Evolutionary conservation across 2,888 invertebrate species (phyloP).

Genomic region (Phanerotoma sp.): DNA sequence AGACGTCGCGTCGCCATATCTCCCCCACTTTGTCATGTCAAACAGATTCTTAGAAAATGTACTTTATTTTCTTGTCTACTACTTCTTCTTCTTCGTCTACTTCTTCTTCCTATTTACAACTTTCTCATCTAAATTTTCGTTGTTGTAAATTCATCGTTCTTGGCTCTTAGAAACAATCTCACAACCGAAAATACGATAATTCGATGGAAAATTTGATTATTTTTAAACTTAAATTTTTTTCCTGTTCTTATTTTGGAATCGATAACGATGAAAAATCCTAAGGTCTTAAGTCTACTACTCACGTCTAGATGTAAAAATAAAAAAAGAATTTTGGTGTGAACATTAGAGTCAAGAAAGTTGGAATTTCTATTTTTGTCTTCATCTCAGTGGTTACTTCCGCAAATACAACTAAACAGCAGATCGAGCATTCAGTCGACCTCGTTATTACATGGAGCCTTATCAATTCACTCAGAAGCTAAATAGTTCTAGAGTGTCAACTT

Average conservation of each 20-base stretch:
- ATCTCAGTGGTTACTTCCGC: constrained; percentile 11
- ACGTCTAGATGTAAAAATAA: too few relatives aligned
- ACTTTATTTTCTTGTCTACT: constrained; percentile 32
- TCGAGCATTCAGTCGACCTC: neutral
- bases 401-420: constrained; percentile 1
- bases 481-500: too few relatives aligned
- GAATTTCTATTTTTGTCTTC: constrained; percentile 14
- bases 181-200: neutral
- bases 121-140: constrained; percentile 6
- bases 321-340: constrained; percentile 4
- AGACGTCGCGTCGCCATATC: constrained; percentile 32
- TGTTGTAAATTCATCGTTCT: constrained; percentile 7
- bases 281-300: too few relatives aligned
- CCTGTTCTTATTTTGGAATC: too few relatives aligned
- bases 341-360: neutral
- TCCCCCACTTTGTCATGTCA: constrained; percentile 23
- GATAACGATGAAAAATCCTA: too few relatives aligned
- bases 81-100: too few relatives aligned
- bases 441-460: neutral
- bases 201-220: too few relatives aligned
- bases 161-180: neutral
- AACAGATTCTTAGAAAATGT: constrained; percentile 31
- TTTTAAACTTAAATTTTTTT: too few relatives aligned
- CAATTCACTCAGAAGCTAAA: neutral
- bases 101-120: constrained; percentile 12